Percentiles rank a stretch among this genome's conserved stretches.
Conservation (phyloP, 2,113 vertebrate species). For the Syngnathoides biaculeatus region DNA sequence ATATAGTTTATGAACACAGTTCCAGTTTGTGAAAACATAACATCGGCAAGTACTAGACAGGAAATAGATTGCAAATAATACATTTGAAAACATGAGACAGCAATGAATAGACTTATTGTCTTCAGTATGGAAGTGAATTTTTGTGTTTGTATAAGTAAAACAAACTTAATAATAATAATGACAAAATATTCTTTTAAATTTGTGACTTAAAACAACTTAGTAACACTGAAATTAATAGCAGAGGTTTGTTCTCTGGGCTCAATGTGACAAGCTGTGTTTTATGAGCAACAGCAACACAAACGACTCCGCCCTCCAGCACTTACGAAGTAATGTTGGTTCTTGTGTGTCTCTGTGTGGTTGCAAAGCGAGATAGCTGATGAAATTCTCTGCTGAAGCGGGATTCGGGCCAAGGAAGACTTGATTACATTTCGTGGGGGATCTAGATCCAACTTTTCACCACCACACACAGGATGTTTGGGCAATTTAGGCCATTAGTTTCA, state of each 20-base stretch:
- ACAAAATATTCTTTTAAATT: background rate
- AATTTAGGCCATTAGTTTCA: too few relatives aligned
- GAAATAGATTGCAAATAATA: conserved; percentile 33
- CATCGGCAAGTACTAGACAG: conserved; percentile 5
- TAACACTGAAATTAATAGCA: background rate
- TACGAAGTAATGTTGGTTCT: background rate
- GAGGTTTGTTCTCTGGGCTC: background rate
- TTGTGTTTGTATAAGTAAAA: background rate
- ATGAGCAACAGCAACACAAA: too few relatives aligned
- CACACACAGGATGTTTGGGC: too few relatives aligned
- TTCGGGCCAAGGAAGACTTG: background rate
- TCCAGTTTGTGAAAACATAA: background rate
- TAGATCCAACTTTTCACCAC: too few relatives aligned
- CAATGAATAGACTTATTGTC: conserved; percentile 29
- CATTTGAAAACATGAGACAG: conserved; percentile 21
- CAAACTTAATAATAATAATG: background rate
- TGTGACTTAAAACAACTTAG: background rate
- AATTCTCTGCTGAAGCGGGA: background rate
- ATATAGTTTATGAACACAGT: background rate
- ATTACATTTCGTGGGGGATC: background rate
- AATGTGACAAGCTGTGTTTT: background rate
- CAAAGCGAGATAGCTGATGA: background rate
- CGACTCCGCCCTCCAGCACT: background rate
- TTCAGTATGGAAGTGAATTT: background rate
- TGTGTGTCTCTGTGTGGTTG: background rate